Evolutionary conservation across 2,113 vertebrate genomes (phyloP).

Genomic region (Gallinago paraguaiae): DNA sequence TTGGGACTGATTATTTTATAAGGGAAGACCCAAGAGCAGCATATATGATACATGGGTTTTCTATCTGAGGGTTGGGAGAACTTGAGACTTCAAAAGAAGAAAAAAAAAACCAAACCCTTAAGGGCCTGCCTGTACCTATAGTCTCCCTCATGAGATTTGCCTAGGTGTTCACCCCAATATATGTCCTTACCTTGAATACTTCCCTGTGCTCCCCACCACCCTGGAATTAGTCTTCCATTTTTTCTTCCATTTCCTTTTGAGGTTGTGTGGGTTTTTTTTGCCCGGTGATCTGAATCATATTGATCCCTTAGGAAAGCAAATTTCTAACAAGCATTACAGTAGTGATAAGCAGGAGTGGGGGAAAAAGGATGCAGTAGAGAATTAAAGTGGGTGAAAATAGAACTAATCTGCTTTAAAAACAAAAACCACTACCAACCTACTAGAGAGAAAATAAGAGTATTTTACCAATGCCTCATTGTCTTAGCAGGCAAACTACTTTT

Average conservation of each 20-base stretch:
- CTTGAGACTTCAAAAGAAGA: background rate
- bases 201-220: background rate
- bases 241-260: background rate
- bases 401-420: background rate
- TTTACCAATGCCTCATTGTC: background rate
- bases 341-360: accelerated
- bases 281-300: background rate
- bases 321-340: background rate
- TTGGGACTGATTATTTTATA: background rate
- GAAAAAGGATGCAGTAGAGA: background rate
- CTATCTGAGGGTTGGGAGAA: background rate
- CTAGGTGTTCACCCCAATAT: background rate
- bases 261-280: background rate
- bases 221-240: background rate
- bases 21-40: background rate
- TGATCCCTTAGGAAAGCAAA: background rate
- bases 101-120: background rate
- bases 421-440: background rate
- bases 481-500: background rate
- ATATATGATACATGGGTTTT: background rate
- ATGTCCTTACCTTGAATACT: background rate
- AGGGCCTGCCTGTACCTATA: background rate
- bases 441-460: background rate
- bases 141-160: background rate
- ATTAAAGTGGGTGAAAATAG: background rate